Conservation (phyloP, 2,888 invertebrate species). For the Apoderus coryli region DNA sequence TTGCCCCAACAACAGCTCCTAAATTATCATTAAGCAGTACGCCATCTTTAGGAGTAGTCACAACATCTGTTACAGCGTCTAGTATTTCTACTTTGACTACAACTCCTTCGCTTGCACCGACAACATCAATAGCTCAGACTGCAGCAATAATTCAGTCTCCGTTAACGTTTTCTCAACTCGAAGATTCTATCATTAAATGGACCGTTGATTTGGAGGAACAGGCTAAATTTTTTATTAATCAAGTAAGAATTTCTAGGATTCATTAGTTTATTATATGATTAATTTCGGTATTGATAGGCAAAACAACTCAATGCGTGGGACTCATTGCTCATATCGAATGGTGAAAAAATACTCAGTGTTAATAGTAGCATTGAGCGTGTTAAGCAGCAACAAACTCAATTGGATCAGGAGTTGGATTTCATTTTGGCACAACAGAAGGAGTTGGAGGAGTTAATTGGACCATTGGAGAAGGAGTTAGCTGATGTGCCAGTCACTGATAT, state of each 20-base stretch:
- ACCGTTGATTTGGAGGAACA: conserved; percentile 83
- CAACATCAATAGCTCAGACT: conserved; percentile 23
- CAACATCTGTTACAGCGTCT: conserved; percentile 4
- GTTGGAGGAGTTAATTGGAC: conserved; percentile 70
- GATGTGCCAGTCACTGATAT: conserved; percentile 61
- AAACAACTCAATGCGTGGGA: conserved; percentile 96
- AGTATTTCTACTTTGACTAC: conserved; percentile 18
- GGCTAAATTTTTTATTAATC: conserved; percentile 82
- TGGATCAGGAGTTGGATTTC: conserved; percentile 90
- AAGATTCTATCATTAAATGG: conserved; percentile 91
- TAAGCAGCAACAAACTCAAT: conserved; percentile 73
- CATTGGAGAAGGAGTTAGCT: conserved; percentile 68
- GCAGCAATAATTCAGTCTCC: conserved; percentile 35
- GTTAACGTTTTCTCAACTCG: conserved; percentile 71
- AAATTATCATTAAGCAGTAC: not conserved
- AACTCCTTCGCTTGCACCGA: no score
- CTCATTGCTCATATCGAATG: conserved; percentile 73
- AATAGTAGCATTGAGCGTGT: conserved; percentile 81
- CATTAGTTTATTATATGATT: no score
- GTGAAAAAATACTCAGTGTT: conserved; percentile 80
- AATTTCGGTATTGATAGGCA: no score
- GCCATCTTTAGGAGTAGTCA: no score
- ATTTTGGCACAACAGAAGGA: conserved; percentile 86
- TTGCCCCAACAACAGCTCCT: not conserved
- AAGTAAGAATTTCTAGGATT: no score